Evolutionary conservation across 2,888 invertebrate genomes (phyloP), one percentile per base, ranked within the genome.

Genomic region (Agelastica alni): DNA sequence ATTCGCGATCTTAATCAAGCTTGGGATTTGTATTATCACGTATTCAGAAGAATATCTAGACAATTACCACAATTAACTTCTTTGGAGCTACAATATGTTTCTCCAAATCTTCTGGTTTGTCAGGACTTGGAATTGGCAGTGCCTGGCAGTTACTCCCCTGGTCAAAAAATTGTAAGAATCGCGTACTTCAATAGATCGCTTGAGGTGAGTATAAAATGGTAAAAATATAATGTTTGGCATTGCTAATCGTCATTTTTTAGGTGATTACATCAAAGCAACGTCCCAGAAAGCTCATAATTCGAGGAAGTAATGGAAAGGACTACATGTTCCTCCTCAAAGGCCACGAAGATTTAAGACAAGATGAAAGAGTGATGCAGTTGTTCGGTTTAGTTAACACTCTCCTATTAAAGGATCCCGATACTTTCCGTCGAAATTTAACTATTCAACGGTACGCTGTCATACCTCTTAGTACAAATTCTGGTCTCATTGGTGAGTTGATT

Each of bases 1-100:
- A 87, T 91, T 3, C 87, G 95, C 63, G 98, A 99, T 71, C 78
- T 99, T 61, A 96, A 96, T 74, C 96, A 96, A 74, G 99, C 99
- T 2, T 99, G 99, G 99, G 98, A 99, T 75, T 82, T 97, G 28
- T 99, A 99, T 79, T 99, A 99, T 79, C 94, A 96, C 75, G 97
- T 99, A 46, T 99, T 99, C 79, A 85, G 97, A 18, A 86, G 96
- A 65, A 98, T 99, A 73, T 93, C 96, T 13, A 86, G 95, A 13
- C 99, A 99, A 76, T 79, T 99, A 62, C 94, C 96, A 2, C 92
- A 93, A 73, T 78, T 95, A 31, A 94, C 94, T 3, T 91, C 91
- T 2, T 79, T 96, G 34, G 95, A 95, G 77, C 79, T 96, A 66
- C 96, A 97, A 72, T 97, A 97, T 76, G 97, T 99, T 5, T 95